Base-by-base conservation (phyloP, 2,888 invertebrate species). In the Cantharis lateralis region DNA sequence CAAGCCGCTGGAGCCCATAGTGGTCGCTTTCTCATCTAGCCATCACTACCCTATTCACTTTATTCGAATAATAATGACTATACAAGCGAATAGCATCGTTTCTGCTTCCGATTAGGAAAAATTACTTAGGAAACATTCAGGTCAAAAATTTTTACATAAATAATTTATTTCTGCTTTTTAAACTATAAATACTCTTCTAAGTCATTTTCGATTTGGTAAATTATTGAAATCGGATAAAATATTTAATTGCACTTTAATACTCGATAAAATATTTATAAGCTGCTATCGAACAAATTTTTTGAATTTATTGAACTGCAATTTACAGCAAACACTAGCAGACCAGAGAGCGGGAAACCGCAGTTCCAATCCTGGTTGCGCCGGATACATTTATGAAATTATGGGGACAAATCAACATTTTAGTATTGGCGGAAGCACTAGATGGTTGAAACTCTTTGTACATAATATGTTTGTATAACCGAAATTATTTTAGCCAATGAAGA, bases 1-100 rank as follows among this genome's bases (percentile, higher is more conserved):
- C 85, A 85, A 83, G 83, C 85, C 84, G 81, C 82, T 16, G 64
- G 81, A 79, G 76, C 78, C 74, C 76, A 72, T 76, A 78, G 78
- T 75, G 78, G 78, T 78, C 78, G 76, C 78, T 75, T 78, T 78
- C 78, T 76, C 75, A 78, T 78, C 72, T 74, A 74, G 70, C 62
- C 71, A 75, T 64, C 77, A 74, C 75, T 75, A 72, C 73, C 76
- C 75, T 72, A 78, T 72, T 75, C 78, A 77, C 72, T 76, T 75
- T 71, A 79, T 72, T 71, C 69, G 75, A 79, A 79, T 77, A 77
- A 77, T 76, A 78, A 78, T 68, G 76, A 73, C 76, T 69, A 61
- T 64, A 72, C 71, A 72, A 72, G 75, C 63, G 68, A 71, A 69
- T 71, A 68, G 71, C 62, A 16, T 68, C 71, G 70, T 74, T 69